These are phyloP conservation scores for Scotopteryx bipunctaria DNA, from an alignment of 2,888 invertebrate species.

Conservation along the genomic window DNA sequence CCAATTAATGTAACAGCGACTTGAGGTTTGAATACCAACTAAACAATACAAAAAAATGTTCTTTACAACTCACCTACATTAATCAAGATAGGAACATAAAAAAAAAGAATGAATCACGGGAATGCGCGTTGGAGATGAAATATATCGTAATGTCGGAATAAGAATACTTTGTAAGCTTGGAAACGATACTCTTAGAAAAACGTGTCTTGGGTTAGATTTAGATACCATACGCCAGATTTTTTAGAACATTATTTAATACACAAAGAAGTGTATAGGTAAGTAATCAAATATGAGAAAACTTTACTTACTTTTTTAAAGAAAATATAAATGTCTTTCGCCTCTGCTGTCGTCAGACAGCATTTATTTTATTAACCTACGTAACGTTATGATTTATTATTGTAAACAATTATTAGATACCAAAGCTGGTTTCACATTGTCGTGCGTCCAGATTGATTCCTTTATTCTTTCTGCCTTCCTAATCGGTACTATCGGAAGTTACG, in stretches of 20 bases:
- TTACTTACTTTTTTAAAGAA: no score
- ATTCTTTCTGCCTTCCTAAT: conserved; percentile 11
- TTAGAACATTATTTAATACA: no score
- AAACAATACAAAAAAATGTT: conserved; percentile 33
- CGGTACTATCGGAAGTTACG: conserved; percentile 18
- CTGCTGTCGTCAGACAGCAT: no score
- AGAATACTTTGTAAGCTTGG: background rate
- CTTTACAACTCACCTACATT: conserved; percentile 40
- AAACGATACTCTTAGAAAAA: conserved; percentile 15
- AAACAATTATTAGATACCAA: conserved; percentile 1
- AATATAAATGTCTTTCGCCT: no score
- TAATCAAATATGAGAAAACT: background rate
- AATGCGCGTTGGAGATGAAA: conserved; percentile 12
- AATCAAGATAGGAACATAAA: conserved; percentile 38
- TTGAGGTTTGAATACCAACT: conserved; percentile 64
- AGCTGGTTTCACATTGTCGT: conserved; percentile 1
- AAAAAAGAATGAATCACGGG: conserved; percentile 20
- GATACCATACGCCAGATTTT: no score
- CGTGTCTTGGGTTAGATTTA: conserved; percentile 25
- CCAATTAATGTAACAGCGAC: conserved; percentile 67
- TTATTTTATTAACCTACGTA: no score
- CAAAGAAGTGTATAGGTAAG: no score
- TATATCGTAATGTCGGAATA: background rate
- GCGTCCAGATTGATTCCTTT: background rate
- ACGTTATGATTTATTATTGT: no score